Evolutionary conservation across 1,140 invertebrate genomes (phyloP), one percentile per base, ranked within the genome.

Genomic region (Heliconius melpomene): DNA sequence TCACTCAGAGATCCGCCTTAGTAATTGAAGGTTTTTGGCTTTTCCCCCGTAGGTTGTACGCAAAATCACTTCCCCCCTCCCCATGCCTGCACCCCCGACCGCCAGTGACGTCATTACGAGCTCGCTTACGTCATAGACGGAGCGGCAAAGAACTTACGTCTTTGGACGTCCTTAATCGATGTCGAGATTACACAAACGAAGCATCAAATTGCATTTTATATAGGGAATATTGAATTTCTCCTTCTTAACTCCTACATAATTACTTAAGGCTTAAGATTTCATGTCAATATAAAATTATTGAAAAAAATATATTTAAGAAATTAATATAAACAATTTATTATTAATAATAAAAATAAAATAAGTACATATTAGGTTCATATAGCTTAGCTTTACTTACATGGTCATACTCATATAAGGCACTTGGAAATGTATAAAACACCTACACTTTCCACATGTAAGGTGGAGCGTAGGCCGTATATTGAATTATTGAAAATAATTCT

Each of bases 121-220:
- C 85, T 82, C 83, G 87, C 86, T 91, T 84, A 91, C 91, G 92
- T 93, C 92, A 93, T 90, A 83, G 83, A 86, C 88, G 84, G 88
- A 87, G 85, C 86, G 86, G 84, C 87, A 85, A 87, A 90, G 87
- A 90, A 88, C 90, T 87, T 87, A 88, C 85, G 84, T 80, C 84
- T 83, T 84, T 84, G 82, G 85, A 80, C 79, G 83, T 86, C 88
- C 90, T 91, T 91, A 90, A 90, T 90, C 89, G 89, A 89, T 90
- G 87, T 87, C 82, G 87, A 91, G 88, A 88, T 89, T 91, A 88
- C 84, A 72, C 29, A 38, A 72, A 38, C 36, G 36, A n/a, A 20
- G 16, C 70, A 36, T 71, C 75, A 77, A 66, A 77, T 77, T 77
- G 75, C 75, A 77, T 77, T 77, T 77, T 77, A 23, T 77, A 71